phyloP scores from a whole-genome alignment of 2,113 vertebrate species.

The Mormyrus iriodes region DNA sequence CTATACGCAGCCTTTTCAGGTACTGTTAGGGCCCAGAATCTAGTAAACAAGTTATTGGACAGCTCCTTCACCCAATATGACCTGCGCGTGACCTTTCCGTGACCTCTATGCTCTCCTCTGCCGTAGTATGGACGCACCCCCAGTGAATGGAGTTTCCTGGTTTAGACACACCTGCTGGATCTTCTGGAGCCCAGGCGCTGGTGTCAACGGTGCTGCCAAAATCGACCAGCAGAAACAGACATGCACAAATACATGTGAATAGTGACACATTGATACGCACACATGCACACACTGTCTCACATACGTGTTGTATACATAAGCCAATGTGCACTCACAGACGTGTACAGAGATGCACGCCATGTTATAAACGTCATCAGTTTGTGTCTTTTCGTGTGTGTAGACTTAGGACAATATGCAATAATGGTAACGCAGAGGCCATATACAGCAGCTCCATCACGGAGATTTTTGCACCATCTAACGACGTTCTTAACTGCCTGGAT shows the following conservation, averaged over 20 bases:
- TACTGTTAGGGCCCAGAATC: not conserved
- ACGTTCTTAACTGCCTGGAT: not conserved
- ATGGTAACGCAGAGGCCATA: not conserved
- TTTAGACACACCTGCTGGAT: constrained; percentile 41
- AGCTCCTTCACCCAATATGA: not conserved
- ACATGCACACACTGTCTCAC: not conserved
- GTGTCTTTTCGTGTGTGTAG: not conserved
- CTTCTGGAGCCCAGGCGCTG: not conserved
- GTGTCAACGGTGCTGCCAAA: not conserved
- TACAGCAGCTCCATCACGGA: not conserved
- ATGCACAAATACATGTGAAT: not conserved
- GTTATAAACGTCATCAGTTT: not conserved
- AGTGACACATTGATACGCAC: not conserved
- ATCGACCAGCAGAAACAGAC: not conserved
- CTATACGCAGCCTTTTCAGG: not conserved
- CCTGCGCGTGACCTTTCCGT: constrained; percentile 9
- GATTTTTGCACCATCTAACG: not conserved
- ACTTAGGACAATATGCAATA: constrained; percentile 6
- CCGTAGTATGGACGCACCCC: constrained; percentile 68
- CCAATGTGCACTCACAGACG: not conserved
- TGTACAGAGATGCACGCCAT: not conserved
- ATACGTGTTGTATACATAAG: not conserved
- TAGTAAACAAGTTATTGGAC: not conserved
- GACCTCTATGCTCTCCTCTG: constrained; percentile 30
- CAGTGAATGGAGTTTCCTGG: constrained; percentile 64